Conservation (phyloP, 2,888 invertebrate species). For the Lepeophtheirus nordmannii region DNA sequence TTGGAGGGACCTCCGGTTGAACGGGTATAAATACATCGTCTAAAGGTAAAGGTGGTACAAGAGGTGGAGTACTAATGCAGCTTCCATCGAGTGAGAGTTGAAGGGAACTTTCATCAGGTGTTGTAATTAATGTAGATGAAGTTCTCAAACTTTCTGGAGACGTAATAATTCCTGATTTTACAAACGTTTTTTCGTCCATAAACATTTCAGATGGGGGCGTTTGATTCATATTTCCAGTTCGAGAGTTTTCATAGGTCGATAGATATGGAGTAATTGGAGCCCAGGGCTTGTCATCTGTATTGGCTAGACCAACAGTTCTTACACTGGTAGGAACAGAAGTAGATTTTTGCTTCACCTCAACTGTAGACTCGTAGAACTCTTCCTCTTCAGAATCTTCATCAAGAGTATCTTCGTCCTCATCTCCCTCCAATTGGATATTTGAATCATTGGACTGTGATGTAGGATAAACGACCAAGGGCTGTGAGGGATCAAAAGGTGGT, state of each 20-base stretch:
- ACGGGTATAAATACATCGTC: constrained; percentile 13
- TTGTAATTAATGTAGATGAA: constrained; percentile 19
- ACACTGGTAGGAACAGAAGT: constrained; percentile 17
- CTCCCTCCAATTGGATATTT: neutral
- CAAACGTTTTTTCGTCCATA: constrained; percentile 10
- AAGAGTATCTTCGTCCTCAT: constrained; percentile 13
- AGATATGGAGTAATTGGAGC: constrained; percentile 23
- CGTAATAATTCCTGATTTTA: constrained; percentile 17
- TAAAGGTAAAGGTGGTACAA: constrained; percentile 19
- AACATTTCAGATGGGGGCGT: constrained; percentile 11
- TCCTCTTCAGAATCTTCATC: constrained; percentile 17
- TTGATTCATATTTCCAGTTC: neutral
- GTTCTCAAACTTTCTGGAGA: constrained; percentile 23
- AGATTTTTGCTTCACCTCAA: constrained; percentile 18
- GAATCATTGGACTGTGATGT: neutral
- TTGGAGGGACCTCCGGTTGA: constrained; percentile 1
- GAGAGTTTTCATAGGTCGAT: neutral
- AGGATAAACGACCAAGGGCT: neutral
- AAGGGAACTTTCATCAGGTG: constrained; percentile 21
- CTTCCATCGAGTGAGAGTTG: neutral
- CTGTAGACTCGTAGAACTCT: constrained; percentile 20
- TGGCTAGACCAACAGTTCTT: constrained; percentile 15
- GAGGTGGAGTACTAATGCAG: constrained; percentile 9
- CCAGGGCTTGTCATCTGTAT: constrained; percentile 4
- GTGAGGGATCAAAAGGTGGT: neutral